phyloP scores from a whole-genome alignment of 2,113 vertebrate genomes.

The Vicugna pacos region DNA sequence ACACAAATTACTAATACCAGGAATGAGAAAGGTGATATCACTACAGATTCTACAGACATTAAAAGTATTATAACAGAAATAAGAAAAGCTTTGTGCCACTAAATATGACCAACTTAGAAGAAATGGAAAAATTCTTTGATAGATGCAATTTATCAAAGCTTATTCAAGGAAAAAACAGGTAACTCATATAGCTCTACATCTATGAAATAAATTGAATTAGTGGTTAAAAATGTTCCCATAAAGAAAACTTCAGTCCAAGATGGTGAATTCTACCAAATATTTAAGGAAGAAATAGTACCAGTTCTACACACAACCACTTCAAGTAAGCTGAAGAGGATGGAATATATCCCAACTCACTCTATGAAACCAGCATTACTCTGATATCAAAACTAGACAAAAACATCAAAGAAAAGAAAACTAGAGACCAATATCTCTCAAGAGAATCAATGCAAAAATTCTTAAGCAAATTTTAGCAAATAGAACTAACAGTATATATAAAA shows the following conservation, averaged over 20 bases:
- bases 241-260: not conserved
- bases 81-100: not conserved
- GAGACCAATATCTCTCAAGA: not conserved
- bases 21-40: not conserved
- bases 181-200: not conserved
- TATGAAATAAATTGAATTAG: slow-evolving; percentile 6
- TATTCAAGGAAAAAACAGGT: not conserved
- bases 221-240: slow-evolving; percentile 18
- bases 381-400: not conserved
- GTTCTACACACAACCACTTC: slow-evolving; percentile 32
- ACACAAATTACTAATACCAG: slow-evolving; percentile 3
- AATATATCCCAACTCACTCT: not conserved
- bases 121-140: not conserved
- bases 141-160: not conserved
- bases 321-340: slow-evolving; percentile 6
- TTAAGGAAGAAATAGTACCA: not conserved
- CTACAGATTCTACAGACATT: not conserved
- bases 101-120: slow-evolving; percentile 1
- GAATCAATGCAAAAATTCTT: not conserved
- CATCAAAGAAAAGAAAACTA: slow-evolving; percentile 2
- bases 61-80: slow-evolving; percentile 33
- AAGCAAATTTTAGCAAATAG: slow-evolving; percentile 20
- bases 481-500: not conserved
- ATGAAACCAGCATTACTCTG: slow-evolving; percentile 9
- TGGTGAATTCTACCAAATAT: slow-evolving; percentile 27